Evolutionary conservation across 2,888 invertebrate species (phyloP), one percentile per base, ranked within the genome.

Genomic region (Acanthococcus lagerstroemiae): DNA sequence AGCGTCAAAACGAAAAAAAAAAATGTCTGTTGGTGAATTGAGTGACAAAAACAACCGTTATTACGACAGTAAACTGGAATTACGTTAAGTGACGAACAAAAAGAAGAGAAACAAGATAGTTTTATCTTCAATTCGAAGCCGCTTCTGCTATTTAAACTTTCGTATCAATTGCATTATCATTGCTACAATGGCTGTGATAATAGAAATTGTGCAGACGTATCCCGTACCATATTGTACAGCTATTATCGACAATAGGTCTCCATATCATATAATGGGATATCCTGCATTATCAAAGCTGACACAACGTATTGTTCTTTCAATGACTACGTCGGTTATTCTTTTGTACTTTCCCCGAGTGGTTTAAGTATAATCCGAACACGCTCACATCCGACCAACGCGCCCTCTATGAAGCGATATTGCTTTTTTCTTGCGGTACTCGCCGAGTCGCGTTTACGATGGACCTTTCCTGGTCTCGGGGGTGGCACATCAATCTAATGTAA

Each of bases 71-170:
- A 50, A 61, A 48, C 48, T 27, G 24, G 61, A 61, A 61, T 61
- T 61, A 48, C 50, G 61, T 61, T 61, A 61, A 61, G 61, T 61
- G 61, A 50, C 50, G 61, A 61, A 61, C 61, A 61, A 61, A 46
- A 48, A 61, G 19, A 30, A 48, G 27, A 61, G 50, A 61, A 50
- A 61, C 30, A 17, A 52, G 61, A 48, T 52, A 48, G 26, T 61
- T 37, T 60, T 61, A 48, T 61, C 48, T 61, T 27, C 24, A 52
- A 61, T 50, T 61, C 61, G 61, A 50, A 27, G 50, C 61, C 48
- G 61, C 61, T 61, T 61, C 61, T 61, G 61, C 61, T 61, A 61
- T 61, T 61, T 61, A 61, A 61, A 61, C 61, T 61, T 61, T 50
- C 50, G 52, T 61, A 61, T 61, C 61, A 61, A 61, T 61, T 61